Base-by-base conservation (phyloP, 2,797 vertebrate species). In the Silurus lanzhouensis region DNA sequence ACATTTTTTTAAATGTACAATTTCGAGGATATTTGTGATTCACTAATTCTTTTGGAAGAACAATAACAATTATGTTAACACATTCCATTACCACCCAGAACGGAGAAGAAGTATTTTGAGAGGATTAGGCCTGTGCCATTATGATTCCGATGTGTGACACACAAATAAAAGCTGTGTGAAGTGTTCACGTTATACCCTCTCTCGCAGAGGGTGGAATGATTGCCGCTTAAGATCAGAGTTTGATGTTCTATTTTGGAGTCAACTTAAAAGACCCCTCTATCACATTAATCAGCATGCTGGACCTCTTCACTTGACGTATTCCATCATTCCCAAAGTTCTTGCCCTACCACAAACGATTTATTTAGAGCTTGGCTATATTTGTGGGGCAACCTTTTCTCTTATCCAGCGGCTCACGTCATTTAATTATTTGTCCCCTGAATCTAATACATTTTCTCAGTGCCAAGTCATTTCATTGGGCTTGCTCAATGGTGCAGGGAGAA, bases 341-440 rank as follows among this genome's bases (percentile, higher is more conserved):
- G 89, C 89, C 89, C 67, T 84, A 83, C 83, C 80, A 6, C 70
- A 91, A 77, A 91, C 88, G 90, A 95, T 95, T 96, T 94, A 95
- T 94, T 93, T 90, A 85, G 52, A 81, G 91, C 92, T 91, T 89
- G 6, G 88, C 95, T 97, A 96, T 95, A 93, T 96, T 95, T 96
- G 93, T 90, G 92, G 91, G 38, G 87, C 94, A 96, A 95, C 92
- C 93, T 95, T 96, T 95, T 87, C 90, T 93, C 86, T 90, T 92
- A 93, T 92, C 91, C 88, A 84, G 92, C 92, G 95, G 94, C 94
- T 95, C 94, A 96, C 94, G 93, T 95, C 95, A 94, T 93, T 94
- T 95, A 96, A 96, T 96, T 96, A 97, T 96, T 96, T 95, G 94
- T 93, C 94, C 95, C 93, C 91, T 89, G 92, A 96, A 96, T 95